These are phyloP conservation scores for Pseudolycoriella hygida DNA, from an alignment of 2,888 invertebrate genomes.

Conservation along the genomic window DNA sequence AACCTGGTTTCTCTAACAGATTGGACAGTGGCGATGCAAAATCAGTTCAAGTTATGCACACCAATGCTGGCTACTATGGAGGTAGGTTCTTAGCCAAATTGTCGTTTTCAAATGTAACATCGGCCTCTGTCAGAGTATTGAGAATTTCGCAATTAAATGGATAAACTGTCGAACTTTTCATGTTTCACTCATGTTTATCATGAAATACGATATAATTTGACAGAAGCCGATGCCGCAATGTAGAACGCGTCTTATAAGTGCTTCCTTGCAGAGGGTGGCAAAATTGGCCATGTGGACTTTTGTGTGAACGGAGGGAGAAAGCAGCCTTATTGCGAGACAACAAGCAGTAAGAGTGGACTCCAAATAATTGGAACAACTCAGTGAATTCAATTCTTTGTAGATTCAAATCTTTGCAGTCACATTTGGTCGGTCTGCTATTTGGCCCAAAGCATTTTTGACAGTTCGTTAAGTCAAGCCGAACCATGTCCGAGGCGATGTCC, in stretches of 20 bases:
- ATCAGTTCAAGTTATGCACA: slow-evolving; percentile 61
- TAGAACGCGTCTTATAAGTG: too few relatives aligned
- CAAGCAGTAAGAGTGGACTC: slow-evolving; percentile 32
- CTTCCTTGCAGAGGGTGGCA: slow-evolving; percentile 52
- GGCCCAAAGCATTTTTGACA: slow-evolving; percentile 51
- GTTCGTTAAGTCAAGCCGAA: slow-evolving; percentile 32
- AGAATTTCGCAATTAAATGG: too few relatives aligned
- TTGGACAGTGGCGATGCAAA: slow-evolving; percentile 56
- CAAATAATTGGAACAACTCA: not conserved
- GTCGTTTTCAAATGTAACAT: too few relatives aligned
- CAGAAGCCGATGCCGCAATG: too few relatives aligned
- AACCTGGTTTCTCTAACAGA: slow-evolving; percentile 41
- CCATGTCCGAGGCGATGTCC: slow-evolving; percentile 60
- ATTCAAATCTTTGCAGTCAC: slow-evolving; percentile 60
- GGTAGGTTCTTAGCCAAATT: too few relatives aligned
- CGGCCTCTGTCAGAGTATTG: too few relatives aligned
- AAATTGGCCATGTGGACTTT: slow-evolving; percentile 60
- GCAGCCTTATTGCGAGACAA: slow-evolving; percentile 58
- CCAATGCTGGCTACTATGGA: slow-evolving; percentile 64
- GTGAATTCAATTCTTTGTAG: slow-evolving; percentile 20
- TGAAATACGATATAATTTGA: too few relatives aligned
- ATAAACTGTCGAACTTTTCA: too few relatives aligned
- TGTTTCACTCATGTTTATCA: too few relatives aligned
- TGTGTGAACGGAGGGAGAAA: slow-evolving; percentile 55
- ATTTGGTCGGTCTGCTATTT: slow-evolving; percentile 65